Evolutionary conservation across 2,797 vertebrate species (phyloP), one percentile per base, ranked within the genome.

Genomic region (Gymnodraco acuticeps): DNA sequence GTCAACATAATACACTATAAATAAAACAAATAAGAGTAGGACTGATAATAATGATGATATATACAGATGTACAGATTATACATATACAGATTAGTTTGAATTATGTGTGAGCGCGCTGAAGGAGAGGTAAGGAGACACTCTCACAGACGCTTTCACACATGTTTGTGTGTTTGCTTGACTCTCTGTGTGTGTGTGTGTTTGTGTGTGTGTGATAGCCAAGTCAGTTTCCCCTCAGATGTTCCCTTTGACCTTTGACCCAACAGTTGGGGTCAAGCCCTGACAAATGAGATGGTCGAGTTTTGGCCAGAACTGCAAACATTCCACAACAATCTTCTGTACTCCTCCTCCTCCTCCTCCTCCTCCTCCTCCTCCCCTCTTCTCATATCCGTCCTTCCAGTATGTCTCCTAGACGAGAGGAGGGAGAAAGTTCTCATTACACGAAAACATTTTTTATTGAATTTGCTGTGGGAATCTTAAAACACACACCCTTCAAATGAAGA

Each of bases 231-330:
- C 77, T 92, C 78, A 83, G 83, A 88, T 92, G 87, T 90, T 91
- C 85, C 76, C 81, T 82, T 74, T 85, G 88, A 93, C 89, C 88
- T 88, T 72, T 88, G 83, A 91, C 90, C 88, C 76, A 58, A 13
- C 61, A 84, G 80, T 60, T 20, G 64, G 72, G 91, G 93, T 92
- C 91, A 91, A 89, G 78, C 85, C 83, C 84, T 92, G 91, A 94
- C 90, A 94, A 94, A 94, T 91, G 91, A 92, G 90, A 91, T 66
- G 89, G 89, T 78, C 41, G 80, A 84, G 81, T 88, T 87, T 71
- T 81, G 82, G 81, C 78, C 80, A 87, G 84, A 88, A 87, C 86
- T 67, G 89, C 87, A 90, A 93, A 94, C 92, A 93, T 94, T 94
- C 92, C 92, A 90, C 87, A 92, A 85, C 91, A 88, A 92, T 91